Evolutionary conservation across 2,888 invertebrate species (phyloP).

Genomic region (Flexamia atlantica): DNA sequence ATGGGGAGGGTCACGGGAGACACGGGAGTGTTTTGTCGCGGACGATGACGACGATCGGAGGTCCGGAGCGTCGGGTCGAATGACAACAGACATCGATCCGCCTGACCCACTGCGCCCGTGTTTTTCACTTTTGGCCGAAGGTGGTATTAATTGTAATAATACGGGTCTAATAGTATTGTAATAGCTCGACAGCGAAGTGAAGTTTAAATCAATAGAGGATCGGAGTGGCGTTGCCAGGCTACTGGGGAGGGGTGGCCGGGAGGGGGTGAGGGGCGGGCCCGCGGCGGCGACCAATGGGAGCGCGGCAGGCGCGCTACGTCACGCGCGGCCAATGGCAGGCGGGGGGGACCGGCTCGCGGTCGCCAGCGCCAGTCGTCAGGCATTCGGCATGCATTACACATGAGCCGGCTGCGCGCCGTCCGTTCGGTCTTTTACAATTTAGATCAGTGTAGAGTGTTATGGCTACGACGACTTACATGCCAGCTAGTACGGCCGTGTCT

Average conservation of each 20-base stretch:
- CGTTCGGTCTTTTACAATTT: slow-evolving; percentile 70
- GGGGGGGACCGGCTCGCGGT: slow-evolving; percentile 73
- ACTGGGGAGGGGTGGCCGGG: slow-evolving; percentile 64
- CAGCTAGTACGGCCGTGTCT: slow-evolving; percentile 85
- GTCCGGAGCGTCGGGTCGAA: slow-evolving; percentile 56
- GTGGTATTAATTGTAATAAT: slow-evolving; percentile 63
- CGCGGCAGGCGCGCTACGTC: slow-evolving; percentile 67
- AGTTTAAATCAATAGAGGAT: slow-evolving; percentile 64
- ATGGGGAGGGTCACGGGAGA: no score
- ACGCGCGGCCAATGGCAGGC: slow-evolving; percentile 72
- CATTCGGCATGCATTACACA: slow-evolving; percentile 80
- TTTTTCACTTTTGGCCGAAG: slow-evolving; percentile 59
- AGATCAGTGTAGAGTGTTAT: slow-evolving; percentile 76
- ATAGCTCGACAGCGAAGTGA: slow-evolving; percentile 61
- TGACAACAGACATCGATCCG: slow-evolving; percentile 61
- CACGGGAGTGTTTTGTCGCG: neutral
- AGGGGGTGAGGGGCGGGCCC: slow-evolving; percentile 68
- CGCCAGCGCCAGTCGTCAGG: slow-evolving; percentile 70
- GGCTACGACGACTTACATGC: slow-evolving; percentile 97
- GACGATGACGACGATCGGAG: no score
- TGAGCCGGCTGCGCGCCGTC: slow-evolving; percentile 74
- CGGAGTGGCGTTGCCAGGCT: slow-evolving; percentile 67
- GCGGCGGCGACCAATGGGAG: slow-evolving; percentile 66
- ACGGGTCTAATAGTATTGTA: slow-evolving; percentile 62
- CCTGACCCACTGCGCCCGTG: slow-evolving; percentile 51